Conservation (phyloP, 2,797 vertebrate species). For the Sibirionetta formosa region DNA sequence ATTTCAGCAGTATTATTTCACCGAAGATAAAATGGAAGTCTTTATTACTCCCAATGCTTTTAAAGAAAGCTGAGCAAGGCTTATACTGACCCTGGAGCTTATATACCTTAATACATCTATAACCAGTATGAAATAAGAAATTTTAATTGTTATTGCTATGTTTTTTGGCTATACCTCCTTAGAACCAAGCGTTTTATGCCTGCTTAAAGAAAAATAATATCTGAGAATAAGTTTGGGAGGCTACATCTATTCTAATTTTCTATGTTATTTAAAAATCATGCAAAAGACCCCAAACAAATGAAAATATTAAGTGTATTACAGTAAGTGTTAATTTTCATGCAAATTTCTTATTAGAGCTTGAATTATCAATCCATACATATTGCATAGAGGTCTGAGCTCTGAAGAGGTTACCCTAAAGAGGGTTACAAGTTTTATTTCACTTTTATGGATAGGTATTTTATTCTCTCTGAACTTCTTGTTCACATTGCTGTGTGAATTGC, state of each 20-base stretch:
- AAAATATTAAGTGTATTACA: neutral
- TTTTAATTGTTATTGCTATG: slow-evolving; percentile 59
- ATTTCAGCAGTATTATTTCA: slow-evolving; percentile 82
- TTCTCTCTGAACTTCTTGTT: slow-evolving; percentile 37
- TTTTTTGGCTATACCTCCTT: slow-evolving; percentile 30
- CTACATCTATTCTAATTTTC: neutral
- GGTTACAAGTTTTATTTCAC: slow-evolving; percentile 22
- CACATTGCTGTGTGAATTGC: neutral
- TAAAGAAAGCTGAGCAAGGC: slow-evolving; percentile 80
- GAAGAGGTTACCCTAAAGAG: neutral
- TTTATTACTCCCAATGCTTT: slow-evolving; percentile 81
- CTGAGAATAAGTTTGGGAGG: neutral
- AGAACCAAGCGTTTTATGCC: slow-evolving; percentile 10
- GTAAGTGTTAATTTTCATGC: neutral
- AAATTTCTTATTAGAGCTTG: neutral
- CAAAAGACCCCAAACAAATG: neutral
- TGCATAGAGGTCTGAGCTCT: neutral
- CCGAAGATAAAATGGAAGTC: slow-evolving; percentile 78
- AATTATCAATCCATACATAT: neutral
- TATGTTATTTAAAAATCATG: neutral
- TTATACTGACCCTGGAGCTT: slow-evolving; percentile 73
- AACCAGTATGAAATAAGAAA: slow-evolving; percentile 63
- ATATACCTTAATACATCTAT: slow-evolving; percentile 62
- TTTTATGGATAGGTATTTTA: slow-evolving; percentile 25
- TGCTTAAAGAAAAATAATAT: neutral